Evolutionary conservation across 2,888 invertebrate genomes (phyloP).

Genomic region (Entomobrya proxima): DNA sequence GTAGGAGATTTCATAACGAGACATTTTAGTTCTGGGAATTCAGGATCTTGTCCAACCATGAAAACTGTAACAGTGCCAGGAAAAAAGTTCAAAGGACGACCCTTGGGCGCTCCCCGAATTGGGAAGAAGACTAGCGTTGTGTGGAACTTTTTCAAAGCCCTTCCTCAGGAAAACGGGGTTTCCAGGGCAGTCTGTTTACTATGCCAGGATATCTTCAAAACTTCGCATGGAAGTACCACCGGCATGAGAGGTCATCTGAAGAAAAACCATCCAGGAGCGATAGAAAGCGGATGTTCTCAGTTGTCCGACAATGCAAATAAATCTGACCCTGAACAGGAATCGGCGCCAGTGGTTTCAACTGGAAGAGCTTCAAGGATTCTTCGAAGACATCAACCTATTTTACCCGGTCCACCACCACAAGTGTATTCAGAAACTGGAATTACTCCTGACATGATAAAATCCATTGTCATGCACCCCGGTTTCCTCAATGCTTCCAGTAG

Average conservation of each 20-base stretch:
- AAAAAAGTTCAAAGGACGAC: constrained; percentile 18
- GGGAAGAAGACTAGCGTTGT: constrained; percentile 71
- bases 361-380: not conserved
- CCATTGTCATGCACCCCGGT: constrained; percentile 57
- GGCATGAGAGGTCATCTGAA: constrained; percentile 71
- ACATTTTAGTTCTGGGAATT: not conserved
- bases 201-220: constrained; percentile 63
- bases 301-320: not conserved
- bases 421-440: not conserved
- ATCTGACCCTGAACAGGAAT: constrained; percentile 21
- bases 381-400: not conserved
- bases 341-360: not conserved
- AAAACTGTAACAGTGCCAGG: not conserved
- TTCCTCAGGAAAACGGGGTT: constrained; percentile 53
- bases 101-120: not conserved
- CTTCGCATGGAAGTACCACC: constrained; percentile 69
- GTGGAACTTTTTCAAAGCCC: constrained; percentile 67
- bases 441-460: constrained; percentile 23
- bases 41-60: not conserved
- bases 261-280: constrained; percentile 61
- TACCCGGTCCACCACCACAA: constrained; percentile 41
- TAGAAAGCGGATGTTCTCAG: not conserved
- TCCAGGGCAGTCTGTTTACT: constrained; percentile 58
- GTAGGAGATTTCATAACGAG: constrained; percentile 10
- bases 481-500: constrained; percentile 56